phyloP scores from a whole-genome alignment of 2,888 invertebrate genomes.

The Zootermopsis nevadensis region DNA sequence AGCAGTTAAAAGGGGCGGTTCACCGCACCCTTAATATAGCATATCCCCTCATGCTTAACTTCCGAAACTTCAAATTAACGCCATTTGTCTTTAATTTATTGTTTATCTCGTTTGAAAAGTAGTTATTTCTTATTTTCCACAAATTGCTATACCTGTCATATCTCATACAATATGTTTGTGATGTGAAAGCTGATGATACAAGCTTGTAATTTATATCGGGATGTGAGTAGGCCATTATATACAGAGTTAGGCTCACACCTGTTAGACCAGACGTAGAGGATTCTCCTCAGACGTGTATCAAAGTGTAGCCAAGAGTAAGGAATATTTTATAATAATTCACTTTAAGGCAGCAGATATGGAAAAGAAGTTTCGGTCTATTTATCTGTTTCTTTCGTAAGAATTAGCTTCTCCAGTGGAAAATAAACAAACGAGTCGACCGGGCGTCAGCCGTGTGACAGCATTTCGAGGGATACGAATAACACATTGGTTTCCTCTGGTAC shows the following conservation, averaged over 20 bases:
- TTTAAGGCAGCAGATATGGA: too few relatives aligned
- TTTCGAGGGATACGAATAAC: too few relatives aligned
- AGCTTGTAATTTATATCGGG: constrained; percentile 24
- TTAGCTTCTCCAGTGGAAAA: too few relatives aligned
- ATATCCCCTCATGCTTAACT: constrained; percentile 7
- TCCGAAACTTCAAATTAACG: constrained; percentile 24
- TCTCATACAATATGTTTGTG: constrained; percentile 12
- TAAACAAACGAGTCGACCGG: too few relatives aligned
- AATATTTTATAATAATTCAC: background rate
- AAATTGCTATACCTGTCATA: background rate
- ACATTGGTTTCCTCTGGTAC: too few relatives aligned
- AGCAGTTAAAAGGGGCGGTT: constrained; percentile 20
- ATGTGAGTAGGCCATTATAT: background rate
- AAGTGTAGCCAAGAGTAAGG: background rate
- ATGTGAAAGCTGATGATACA: background rate
- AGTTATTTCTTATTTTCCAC: constrained; percentile 26
- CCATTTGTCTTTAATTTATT: constrained; percentile 19
- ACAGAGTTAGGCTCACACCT: background rate
- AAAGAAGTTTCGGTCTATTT: too few relatives aligned
- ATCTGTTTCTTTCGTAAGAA: too few relatives aligned
- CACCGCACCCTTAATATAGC: constrained; percentile 32
- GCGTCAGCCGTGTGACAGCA: too few relatives aligned
- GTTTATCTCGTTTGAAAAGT: background rate
- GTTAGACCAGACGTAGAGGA: background rate
- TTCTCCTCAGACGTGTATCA: background rate